These are phyloP conservation scores for Hermetia illucens DNA, from an alignment of 1,140 invertebrate genomes.

Conservation along the genomic window DNA sequence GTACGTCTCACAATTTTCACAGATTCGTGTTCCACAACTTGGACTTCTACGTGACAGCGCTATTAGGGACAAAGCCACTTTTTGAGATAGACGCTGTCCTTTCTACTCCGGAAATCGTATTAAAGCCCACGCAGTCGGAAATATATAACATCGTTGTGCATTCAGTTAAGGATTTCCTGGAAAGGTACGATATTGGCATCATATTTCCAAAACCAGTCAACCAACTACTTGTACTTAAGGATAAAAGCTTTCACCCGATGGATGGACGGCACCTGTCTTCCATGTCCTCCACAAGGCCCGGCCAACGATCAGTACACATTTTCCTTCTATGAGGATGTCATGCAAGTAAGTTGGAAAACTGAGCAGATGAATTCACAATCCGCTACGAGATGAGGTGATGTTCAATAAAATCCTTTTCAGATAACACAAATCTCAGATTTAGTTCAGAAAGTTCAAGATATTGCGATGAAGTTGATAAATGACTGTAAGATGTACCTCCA, in stretches of 20 bases:
- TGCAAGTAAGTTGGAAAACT: slow-evolving; percentile 41
- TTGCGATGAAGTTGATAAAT: slow-evolving; percentile 42
- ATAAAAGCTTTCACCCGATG: slow-evolving; percentile 64
- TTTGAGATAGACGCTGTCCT: slow-evolving; percentile 68
- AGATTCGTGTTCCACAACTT: slow-evolving; percentile 45
- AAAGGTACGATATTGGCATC: too few species aligned
- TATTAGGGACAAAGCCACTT: slow-evolving; percentile 43
- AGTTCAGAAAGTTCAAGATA: slow-evolving; percentile 48
- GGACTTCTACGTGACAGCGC: slow-evolving; percentile 45
- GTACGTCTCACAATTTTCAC: too few species aligned
- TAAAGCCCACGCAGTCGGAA: slow-evolving; percentile 57
- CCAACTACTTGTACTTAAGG: slow-evolving; percentile 31
- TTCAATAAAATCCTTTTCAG: not conserved
- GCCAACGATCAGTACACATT: slow-evolving; percentile 43
- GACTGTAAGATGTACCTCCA: slow-evolving; percentile 49
- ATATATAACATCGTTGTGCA: slow-evolving; percentile 57
- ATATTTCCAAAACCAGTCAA: slow-evolving; percentile 4
- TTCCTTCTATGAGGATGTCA: slow-evolving; percentile 64
- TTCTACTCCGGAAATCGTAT: slow-evolving; percentile 52
- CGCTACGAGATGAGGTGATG: not conserved
- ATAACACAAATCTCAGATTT: slow-evolving; percentile 44
- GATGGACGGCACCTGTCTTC: slow-evolving; percentile 69
- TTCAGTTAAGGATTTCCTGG: slow-evolving; percentile 47
- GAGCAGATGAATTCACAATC: not conserved
- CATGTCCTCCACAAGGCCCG: slow-evolving; percentile 35